Conservation (phyloP, 2,797 vertebrate genomes). For the Muraenolepis orangiensis region DNA sequence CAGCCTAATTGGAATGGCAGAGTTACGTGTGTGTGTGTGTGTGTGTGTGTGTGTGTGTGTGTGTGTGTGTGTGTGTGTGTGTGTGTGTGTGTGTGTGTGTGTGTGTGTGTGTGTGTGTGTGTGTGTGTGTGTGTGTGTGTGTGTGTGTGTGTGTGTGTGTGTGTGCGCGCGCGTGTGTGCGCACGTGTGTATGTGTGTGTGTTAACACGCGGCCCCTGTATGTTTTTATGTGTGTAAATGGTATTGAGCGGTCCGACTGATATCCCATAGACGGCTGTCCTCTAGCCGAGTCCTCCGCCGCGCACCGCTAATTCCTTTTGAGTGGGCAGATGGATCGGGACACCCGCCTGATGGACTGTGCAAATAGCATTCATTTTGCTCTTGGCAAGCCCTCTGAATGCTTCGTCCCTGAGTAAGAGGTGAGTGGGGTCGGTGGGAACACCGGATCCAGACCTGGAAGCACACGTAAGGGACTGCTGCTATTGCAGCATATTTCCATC, state of each 20-base stretch:
- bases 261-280: conserved; percentile 12
- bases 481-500: background rate
- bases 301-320: conserved; percentile 31
- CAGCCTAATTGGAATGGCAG: background rate
- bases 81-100: conserved; percentile 2
- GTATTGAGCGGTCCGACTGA: conserved; percentile 12
- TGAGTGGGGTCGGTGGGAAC: conserved; percentile 16
- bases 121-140: conserved; percentile 2
- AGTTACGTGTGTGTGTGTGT: background rate
- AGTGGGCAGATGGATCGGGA: conserved; percentile 40
- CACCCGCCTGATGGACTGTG: conserved; percentile 45
- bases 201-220: background rate
- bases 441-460: conserved; percentile 20
- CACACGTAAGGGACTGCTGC: conserved; percentile 20
- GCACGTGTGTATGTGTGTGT: too few relatives aligned
- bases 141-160: conserved; percentile 2
- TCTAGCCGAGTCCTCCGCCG: conserved; percentile 16
- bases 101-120: conserved; percentile 3
- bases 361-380: conserved; percentile 35
- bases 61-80: background rate
- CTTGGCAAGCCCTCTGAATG: conserved; percentile 33
- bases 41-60: background rate
- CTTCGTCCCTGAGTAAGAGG: conserved; percentile 19
- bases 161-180: too few relatives aligned
- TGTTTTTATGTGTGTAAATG: conserved; percentile 18